These are phyloP conservation scores for Nomada ferruginata DNA, from an alignment of 2,888 invertebrate species.

Conservation along the genomic window DNA sequence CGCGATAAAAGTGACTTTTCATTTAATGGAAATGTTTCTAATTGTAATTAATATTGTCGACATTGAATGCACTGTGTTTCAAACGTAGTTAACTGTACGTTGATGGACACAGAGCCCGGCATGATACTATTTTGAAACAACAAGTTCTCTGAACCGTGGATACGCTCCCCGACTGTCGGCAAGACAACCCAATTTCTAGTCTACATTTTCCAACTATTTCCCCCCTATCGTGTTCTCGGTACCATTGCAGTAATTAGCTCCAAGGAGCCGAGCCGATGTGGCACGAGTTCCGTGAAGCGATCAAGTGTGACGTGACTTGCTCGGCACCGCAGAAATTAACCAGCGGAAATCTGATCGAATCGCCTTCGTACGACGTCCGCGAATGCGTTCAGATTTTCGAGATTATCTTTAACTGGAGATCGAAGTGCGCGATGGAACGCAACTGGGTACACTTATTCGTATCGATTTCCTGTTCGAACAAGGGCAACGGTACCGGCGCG, in stretches of 20 bases:
- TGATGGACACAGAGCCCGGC: background rate
- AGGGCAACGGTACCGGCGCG: background rate
- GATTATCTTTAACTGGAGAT: background rate
- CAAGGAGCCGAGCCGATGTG: background rate
- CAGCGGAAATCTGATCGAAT: constrained; percentile 23
- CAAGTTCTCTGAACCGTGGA: constrained; percentile 20
- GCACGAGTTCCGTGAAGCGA: constrained; percentile 32
- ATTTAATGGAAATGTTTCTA: background rate
- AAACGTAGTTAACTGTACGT: constrained; percentile 2
- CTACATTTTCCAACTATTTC: constrained; percentile 10
- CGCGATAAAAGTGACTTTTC: background rate
- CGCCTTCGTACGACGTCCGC: background rate
- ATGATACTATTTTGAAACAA: constrained; percentile 16
- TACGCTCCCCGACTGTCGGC: background rate
- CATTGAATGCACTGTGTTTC: background rate
- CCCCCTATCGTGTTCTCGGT: constrained; percentile 9
- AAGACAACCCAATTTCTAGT: constrained; percentile 18
- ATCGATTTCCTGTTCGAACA: background rate
- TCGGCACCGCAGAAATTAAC: constrained; percentile 9
- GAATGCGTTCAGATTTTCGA: background rate
- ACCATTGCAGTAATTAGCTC: constrained; percentile 31
- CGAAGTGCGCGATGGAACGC: background rate
- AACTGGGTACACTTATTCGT: background rate
- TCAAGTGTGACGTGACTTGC: background rate
- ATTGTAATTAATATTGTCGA: background rate